Conservation (phyloP, 2,797 vertebrate species). For the Lutjanus argentimaculatus region DNA sequence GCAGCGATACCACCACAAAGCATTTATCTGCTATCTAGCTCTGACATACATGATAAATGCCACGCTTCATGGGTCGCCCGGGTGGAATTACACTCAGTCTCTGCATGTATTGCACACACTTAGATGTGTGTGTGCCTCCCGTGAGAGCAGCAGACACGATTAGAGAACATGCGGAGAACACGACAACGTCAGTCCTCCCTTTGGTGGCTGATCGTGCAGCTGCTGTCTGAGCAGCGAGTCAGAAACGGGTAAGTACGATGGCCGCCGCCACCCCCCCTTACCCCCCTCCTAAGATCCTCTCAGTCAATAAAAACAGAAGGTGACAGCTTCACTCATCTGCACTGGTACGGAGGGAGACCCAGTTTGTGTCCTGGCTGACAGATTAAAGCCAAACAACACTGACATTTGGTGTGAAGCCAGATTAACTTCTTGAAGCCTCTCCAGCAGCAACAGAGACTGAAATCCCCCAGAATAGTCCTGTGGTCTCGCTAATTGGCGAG, state of each 20-base stretch:
- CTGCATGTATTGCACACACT: conserved; percentile 27
- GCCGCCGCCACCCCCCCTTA: too few relatives aligned
- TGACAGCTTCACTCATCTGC: conserved; percentile 68
- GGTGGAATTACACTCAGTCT: conserved; percentile 29
- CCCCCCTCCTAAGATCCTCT: conserved; percentile 5
- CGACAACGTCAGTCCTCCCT: conserved; percentile 27
- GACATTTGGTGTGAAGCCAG: conserved; percentile 74
- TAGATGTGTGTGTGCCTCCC: conserved; percentile 21
- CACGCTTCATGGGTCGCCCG: conserved; percentile 6
- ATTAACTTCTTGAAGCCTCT: conserved; percentile 78
- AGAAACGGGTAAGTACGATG: conserved; percentile 49
- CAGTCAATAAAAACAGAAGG: conserved; percentile 65
- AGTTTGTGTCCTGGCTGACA: conserved; percentile 63
- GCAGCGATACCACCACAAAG: conserved; percentile 12
- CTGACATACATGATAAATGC: conserved; percentile 52
- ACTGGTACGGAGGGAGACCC: conserved; percentile 33
- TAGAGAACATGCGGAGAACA: conserved; percentile 58
- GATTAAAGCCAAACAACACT: conserved; percentile 71
- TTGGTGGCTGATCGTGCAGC: conserved; percentile 49
- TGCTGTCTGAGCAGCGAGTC: conserved; percentile 55
- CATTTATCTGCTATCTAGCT: conserved; percentile 39
- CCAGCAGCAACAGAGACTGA: conserved; percentile 64
- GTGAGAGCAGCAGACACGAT: conserved; percentile 59
- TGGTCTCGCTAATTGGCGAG: conserved; percentile 76
- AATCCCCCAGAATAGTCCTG: conserved; percentile 70